phyloP scores from a whole-genome alignment of 2,113 vertebrate genomes.

The Grantiella picta region DNA sequence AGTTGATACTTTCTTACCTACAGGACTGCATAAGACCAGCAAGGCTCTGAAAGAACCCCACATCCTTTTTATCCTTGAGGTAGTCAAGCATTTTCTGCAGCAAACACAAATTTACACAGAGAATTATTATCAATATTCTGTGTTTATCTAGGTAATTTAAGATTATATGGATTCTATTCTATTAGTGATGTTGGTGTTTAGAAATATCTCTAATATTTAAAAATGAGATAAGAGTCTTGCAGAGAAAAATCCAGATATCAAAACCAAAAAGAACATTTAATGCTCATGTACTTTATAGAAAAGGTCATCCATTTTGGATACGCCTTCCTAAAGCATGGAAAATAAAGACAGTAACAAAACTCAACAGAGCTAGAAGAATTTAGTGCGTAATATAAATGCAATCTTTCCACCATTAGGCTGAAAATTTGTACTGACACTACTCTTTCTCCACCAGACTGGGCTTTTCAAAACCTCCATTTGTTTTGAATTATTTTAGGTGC shows the following conservation, averaged over 20 bases:
- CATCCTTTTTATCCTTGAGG: constrained; percentile 95
- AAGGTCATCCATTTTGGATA: not conserved
- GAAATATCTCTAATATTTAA: not conserved
- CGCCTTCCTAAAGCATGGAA: not conserved
- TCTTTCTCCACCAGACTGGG: not conserved
- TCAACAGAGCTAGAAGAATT: not conserved
- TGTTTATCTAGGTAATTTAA: not conserved
- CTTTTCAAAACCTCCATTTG: not conserved
- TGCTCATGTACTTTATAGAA: not conserved
- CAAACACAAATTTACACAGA: not conserved
- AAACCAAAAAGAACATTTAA: not conserved
- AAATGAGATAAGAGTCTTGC: not conserved
- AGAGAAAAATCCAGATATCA: not conserved
- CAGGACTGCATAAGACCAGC: constrained; percentile 96
- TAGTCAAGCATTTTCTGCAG: constrained; percentile 97
- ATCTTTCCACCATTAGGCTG: not conserved
- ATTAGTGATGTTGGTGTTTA: not conserved
- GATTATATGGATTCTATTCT: not conserved
- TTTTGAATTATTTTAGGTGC: not conserved
- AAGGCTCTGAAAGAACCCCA: constrained; percentile 95
- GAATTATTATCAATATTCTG: not conserved
- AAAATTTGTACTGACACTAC: not conserved
- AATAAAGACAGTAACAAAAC: not conserved
- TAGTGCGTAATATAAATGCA: not conserved
- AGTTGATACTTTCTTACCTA: constrained; percentile 76